phyloP scores from a whole-genome alignment of 1,140 invertebrate species.

The Sycobia sp. region DNA sequence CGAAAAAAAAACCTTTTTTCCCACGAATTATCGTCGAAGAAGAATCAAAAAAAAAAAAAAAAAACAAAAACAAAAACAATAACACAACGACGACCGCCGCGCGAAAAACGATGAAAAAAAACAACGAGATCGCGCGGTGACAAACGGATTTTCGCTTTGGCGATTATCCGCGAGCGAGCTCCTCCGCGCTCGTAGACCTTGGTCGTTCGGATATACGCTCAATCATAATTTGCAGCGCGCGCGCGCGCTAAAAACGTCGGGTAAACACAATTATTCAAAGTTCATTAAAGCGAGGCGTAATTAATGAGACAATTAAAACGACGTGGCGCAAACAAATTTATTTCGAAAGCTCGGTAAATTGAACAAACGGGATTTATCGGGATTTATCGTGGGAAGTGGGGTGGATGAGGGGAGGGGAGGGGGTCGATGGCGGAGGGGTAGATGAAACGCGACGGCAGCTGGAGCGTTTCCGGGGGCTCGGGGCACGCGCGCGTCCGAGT shows the following conservation, averaged over 20 bases:
- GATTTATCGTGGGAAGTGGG: too few species aligned
- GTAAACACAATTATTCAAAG: constrained; percentile 37
- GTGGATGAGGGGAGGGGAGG: not conserved
- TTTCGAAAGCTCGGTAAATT: constrained; percentile 31
- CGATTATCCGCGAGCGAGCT: not conserved
- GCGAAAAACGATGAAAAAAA: too few species aligned
- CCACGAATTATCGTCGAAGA: too few species aligned
- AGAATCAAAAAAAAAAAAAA: constrained; percentile 7
- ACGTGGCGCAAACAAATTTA: constrained; percentile 32
- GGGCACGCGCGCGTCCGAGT: not conserved
- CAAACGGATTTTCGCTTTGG: not conserved
- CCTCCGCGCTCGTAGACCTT: constrained; percentile 4
- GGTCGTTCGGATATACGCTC: constrained; percentile 29
- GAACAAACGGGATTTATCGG: constrained; percentile 31
- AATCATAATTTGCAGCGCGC: constrained; percentile 33
- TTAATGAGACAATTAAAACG: constrained; percentile 36
- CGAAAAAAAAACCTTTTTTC: too few species aligned
- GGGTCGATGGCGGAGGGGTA: not conserved
- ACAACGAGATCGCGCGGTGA: not conserved
- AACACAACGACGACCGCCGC: not conserved
- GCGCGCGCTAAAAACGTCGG: constrained; percentile 32
- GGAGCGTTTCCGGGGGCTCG: not conserved
- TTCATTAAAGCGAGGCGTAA: constrained; percentile 32
- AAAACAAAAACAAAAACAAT: not conserved
- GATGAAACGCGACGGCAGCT: not conserved